A percentile compares a stretch with the other conserved stretches of the same genome.
phyloP scores from a whole-genome alignment of 2,113 vertebrate genomes.

The Tupaia chinensis region DNA sequence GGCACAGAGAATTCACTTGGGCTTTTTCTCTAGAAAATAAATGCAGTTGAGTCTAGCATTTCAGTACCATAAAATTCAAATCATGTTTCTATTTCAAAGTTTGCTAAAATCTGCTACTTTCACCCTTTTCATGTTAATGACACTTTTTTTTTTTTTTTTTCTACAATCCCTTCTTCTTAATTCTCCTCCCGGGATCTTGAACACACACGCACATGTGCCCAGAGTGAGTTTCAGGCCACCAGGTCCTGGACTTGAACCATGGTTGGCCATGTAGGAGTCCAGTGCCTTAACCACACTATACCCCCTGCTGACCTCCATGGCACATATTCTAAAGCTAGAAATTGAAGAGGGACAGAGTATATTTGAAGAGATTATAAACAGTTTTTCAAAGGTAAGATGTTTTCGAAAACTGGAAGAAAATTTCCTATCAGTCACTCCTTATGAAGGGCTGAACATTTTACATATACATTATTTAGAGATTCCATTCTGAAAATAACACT shows the following conservation, averaged over 20 bases:
- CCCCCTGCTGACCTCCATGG: no score
- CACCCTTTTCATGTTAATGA: neutral
- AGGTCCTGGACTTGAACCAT: no score
- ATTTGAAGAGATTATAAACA: conserved; percentile 14
- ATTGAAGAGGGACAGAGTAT: neutral
- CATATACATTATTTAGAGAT: neutral
- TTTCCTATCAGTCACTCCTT: neutral
- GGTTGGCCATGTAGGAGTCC: no score
- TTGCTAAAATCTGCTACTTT: neutral
- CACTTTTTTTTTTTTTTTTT: neutral
- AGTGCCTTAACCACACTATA: no score
- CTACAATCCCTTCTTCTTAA: no score
- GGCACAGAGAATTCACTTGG: neutral
- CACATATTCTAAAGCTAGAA: neutral
- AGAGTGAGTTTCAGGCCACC: no score
- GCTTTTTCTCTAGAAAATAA: neutral
- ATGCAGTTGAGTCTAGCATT: neutral
- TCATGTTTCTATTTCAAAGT: neutral
- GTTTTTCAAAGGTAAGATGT: neutral
- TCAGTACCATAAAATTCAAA: neutral
- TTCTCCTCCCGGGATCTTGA: no score
- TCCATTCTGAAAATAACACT: neutral
- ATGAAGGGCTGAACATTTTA: conserved; percentile 9
- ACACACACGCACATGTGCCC: no score
- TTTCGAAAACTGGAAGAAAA: neutral